Conservation (phyloP, 1,140 invertebrate species). For the Rhyzopertha dominica region DNA sequence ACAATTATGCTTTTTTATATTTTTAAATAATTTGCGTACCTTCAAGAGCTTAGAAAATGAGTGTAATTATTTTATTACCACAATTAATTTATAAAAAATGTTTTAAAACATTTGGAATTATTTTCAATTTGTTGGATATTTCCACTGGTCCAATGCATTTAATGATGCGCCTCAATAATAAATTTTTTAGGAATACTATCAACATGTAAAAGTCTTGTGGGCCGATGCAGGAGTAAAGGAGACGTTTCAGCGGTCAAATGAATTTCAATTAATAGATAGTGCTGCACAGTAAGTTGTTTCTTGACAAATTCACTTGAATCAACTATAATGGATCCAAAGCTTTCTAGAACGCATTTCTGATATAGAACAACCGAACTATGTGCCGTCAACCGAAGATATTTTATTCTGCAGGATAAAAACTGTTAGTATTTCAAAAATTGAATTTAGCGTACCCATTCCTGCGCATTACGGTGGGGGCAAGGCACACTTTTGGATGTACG, state of each 20-base stretch:
- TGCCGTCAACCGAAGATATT: slow-evolving; percentile 66
- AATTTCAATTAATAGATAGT: slow-evolving; percentile 75
- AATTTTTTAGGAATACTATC: slow-evolving; percentile 61
- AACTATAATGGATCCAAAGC: slow-evolving; percentile 45
- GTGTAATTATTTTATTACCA: too few species aligned
- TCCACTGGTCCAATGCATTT: too few species aligned
- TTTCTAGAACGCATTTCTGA: slow-evolving; percentile 61
- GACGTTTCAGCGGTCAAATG: slow-evolving; percentile 66
- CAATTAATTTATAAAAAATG: too few species aligned
- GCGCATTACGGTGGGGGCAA: slow-evolving; percentile 60
- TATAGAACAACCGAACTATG: slow-evolving; percentile 55
- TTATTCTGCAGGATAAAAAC: slow-evolving; percentile 64
- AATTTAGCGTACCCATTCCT: slow-evolving; percentile 65
- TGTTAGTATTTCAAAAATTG: slow-evolving; percentile 66
- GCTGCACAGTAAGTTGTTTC: slow-evolving; percentile 66
- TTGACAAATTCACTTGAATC: slow-evolving; percentile 19
- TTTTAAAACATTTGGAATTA: too few species aligned
- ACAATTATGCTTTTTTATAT: too few species aligned
- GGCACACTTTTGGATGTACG: slow-evolving; percentile 71
- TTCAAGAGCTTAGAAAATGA: too few species aligned
- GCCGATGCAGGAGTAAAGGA: slow-evolving; percentile 62
- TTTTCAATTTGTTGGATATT: too few species aligned
- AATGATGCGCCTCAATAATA: too few species aligned
- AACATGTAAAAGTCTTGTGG: slow-evolving; percentile 59
- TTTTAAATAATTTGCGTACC: too few species aligned